Percentiles rank a stretch among this genome's conserved stretches.
Evolutionary conservation across 2,113 vertebrate species (phyloP).

Genomic region (Orthonyx spaldingii): DNA sequence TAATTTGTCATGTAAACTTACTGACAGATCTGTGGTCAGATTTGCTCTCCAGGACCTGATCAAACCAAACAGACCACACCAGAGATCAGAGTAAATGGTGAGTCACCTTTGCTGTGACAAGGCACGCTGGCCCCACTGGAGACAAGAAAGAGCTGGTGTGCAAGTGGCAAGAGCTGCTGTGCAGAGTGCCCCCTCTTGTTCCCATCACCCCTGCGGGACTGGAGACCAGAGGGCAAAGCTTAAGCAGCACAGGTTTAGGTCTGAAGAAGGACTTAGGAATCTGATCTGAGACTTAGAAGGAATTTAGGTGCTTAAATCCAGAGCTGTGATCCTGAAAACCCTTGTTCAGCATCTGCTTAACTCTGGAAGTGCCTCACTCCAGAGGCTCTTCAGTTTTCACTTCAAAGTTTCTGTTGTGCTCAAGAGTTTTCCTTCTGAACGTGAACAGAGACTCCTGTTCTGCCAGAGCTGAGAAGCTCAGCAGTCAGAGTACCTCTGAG

Average conservation of each 20-base stretch:
- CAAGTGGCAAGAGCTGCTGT: not conserved
- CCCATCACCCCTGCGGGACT: not conserved
- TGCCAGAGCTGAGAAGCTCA: not conserved
- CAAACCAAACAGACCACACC: conserved; percentile 3
- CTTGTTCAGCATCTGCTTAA: not conserved
- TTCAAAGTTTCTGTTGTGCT: not conserved
- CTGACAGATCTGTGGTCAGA: conserved; percentile 44
- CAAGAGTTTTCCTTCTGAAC: not conserved
- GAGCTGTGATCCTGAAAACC: not conserved
- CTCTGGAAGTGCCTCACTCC: not conserved
- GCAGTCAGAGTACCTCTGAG: not conserved
- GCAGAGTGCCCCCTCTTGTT: not conserved
- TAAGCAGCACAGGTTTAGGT: not conserved
- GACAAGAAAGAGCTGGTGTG: not conserved
- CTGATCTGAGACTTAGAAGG: not conserved
- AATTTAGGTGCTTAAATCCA: not conserved
- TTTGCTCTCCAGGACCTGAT: conserved; percentile 35
- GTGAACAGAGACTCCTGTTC: not conserved
- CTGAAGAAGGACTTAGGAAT: not conserved
- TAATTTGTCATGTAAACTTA: conserved; percentile 71
- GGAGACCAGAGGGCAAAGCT: not conserved
- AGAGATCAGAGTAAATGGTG: not conserved
- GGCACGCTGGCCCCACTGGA: not conserved
- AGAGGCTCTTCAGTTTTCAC: not conserved
- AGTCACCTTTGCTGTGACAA: not conserved